Conservation (phyloP, 37 sponge, comb jelly and placozoan species). For the Crambe crambe region DNA sequence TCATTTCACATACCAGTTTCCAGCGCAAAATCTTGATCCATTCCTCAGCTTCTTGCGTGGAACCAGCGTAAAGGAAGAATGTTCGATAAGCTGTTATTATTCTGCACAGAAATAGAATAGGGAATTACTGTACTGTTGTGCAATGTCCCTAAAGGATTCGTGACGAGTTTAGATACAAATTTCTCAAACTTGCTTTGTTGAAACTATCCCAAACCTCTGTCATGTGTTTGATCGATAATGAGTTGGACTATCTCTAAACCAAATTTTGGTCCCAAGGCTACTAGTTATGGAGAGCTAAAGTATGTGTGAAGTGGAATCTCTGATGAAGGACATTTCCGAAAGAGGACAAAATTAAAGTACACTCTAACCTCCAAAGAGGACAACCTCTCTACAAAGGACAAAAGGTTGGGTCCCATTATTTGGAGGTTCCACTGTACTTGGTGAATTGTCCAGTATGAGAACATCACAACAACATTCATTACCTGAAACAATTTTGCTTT, state of each 20-base stretch:
- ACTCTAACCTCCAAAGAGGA: neutral
- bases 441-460: neutral
- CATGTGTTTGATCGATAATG: too few relatives aligned
- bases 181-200: too few relatives aligned
- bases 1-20: constrained; percentile 75
- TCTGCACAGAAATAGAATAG: too few relatives aligned
- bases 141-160: too few relatives aligned
- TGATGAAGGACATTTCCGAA: neutral
- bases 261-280: too few relatives aligned
- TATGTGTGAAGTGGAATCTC: neutral
- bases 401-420: neutral
- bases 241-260: too few relatives aligned
- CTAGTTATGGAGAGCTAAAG: too few relatives aligned
- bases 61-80: constrained; percentile 57
- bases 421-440: neutral
- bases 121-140: neutral
- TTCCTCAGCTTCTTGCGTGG: constrained; percentile 61
- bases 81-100: constrained; percentile 52
- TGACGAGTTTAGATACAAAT: too few relatives aligned
- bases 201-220: too few relatives aligned
- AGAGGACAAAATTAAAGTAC: neutral
- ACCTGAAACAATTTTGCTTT: constrained; percentile 67
- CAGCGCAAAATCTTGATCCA: constrained; percentile 74
- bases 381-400: too few relatives aligned
- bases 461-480: neutral